Percentiles rank a stretch among this genome's conserved stretches.
Evolutionary conservation across 1,140 invertebrate species (phyloP).

Genomic region (Chrysopa pallens): DNA sequence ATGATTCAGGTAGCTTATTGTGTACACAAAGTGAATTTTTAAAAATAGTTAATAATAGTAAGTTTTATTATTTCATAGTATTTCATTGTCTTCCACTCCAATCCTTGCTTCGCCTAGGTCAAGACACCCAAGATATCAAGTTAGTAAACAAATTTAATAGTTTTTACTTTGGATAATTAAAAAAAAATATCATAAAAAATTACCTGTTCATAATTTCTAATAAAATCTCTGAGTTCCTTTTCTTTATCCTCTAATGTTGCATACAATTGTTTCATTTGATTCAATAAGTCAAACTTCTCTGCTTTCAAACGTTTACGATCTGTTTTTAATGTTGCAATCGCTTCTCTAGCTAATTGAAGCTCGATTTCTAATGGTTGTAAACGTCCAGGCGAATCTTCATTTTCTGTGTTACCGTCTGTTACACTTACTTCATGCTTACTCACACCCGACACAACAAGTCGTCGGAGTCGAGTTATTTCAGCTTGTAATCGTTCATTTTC

Average conservation of each 20-base stretch:
- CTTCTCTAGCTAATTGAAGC: constrained; percentile 35
- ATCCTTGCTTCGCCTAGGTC: no score
- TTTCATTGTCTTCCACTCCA: no score
- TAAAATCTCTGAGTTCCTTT: constrained; percentile 81
- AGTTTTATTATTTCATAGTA: no score
- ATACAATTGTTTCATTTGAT: constrained; percentile 90
- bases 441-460: constrained; percentile 25
- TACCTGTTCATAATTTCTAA: constrained; percentile 85
- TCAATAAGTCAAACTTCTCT: constrained; percentile 83
- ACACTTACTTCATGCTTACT: constrained; percentile 7
- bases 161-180: no score
- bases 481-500: constrained; percentile 48
- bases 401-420: constrained; percentile 9
- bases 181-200: constrained; percentile 8
- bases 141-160: no score
- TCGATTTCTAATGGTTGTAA: constrained; percentile 32
- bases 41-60: no score
- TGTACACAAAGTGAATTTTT: no score
- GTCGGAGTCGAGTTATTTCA: constrained; percentile 40
- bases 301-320: constrained; percentile 81
- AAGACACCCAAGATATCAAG: no score
- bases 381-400: constrained; percentile 9
- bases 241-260: constrained; percentile 87
- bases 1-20: no score
- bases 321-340: constrained; percentile 54